Evolutionary conservation across 2,888 invertebrate genomes (phyloP), one percentile per base, ranked within the genome.

Genomic region (Erebia aethiops): DNA sequence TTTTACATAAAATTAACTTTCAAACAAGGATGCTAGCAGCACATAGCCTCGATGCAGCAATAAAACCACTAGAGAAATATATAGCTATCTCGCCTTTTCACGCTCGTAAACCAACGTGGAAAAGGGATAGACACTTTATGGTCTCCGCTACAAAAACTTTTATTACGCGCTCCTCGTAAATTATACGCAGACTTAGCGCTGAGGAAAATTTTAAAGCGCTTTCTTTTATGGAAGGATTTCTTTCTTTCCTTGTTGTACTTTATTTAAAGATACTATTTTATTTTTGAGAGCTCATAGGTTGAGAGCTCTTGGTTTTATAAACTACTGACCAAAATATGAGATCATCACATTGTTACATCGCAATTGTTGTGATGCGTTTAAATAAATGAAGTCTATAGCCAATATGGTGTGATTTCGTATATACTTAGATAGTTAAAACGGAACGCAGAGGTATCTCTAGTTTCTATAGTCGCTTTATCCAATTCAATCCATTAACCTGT

Each of bases 111-210:
- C 85, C 78, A 75, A 70, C 79, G 84, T 73, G 73, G 82, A 88
- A 90, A 84, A 84, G 88, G 84, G 91, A 91, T 79, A 81, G 84
- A 79, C 76, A 80, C 85, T 92, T 92, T 91, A 91, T 88, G 82
- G 85, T 84, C 75, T 81, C 79, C 81, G 86, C 82, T 90, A 90
- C 91, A 92, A 92, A 92, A 91, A 90, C 84, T 91, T 92, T 92
- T 90, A 91, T 88, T 87, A 86, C 89, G 60, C 71, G 74, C 87
- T 82, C 86, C 87, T 90, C 91, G 90, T 92, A 92, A 91, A 92
- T 89, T 90, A 83, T 84, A 88, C 87, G 87, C 83, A 87, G 86
- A 86, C 86, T 87, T 87, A 82, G 80, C 81, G 82, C 80, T 78
- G 81, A 74, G 82, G 81, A 81, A 86, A 85, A 81, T 81, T 85